Base-by-base conservation (phyloP, 2,797 vertebrate species). In the Molossus molossus region DNA sequence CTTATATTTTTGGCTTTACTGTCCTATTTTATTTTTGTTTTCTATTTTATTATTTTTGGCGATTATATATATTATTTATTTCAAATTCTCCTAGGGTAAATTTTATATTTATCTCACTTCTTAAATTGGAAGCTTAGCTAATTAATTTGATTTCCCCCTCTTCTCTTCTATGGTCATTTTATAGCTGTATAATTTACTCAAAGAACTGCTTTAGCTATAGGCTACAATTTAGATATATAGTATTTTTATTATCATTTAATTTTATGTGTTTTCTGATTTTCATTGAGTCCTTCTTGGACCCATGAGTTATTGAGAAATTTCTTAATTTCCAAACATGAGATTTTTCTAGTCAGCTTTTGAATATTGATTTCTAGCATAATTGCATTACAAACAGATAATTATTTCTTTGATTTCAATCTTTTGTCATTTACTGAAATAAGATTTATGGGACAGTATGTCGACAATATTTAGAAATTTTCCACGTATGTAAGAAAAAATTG, bases 251-350 rank as follows among this genome's bases (percentile, higher is more conserved):
- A 65, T 53, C 13, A 70, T 64, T 79, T 18, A 79, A 14, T 83
- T 90, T 18, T 91, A 13, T 57, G 82, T 53, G 70, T 90, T 87
- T 93, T 87, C 33, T 57, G n/a, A 83, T 79, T 90, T 77, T 92
- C 27, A 76, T 15, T 64, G 45, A 93, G 20, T 69, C 57, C 21
- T 40, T 86, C 20, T 87, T 83, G 60, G n/a, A 82, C 9, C 21
- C 55, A 55, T 25, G 21, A 76, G 29, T 79, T 83, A 90, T 58
- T 75, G 58, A 86, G 21, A 48, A 73, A 45, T 91, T 77, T 87
- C n/a, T 77, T 70, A 64, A 90, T 27, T 88, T 84, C 15, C 23
- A 87, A 69, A 57, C 8, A 75, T 15, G 11, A 6, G 8, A 37
- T 69, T 64, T 67, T 92, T 94, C 50, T 62, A 48, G 64, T 70